Evolutionary conservation across 2,797 vertebrate genomes (phyloP), one percentile per base, ranked within the genome.

Genomic region (Intellagama lesueurii): DNA sequence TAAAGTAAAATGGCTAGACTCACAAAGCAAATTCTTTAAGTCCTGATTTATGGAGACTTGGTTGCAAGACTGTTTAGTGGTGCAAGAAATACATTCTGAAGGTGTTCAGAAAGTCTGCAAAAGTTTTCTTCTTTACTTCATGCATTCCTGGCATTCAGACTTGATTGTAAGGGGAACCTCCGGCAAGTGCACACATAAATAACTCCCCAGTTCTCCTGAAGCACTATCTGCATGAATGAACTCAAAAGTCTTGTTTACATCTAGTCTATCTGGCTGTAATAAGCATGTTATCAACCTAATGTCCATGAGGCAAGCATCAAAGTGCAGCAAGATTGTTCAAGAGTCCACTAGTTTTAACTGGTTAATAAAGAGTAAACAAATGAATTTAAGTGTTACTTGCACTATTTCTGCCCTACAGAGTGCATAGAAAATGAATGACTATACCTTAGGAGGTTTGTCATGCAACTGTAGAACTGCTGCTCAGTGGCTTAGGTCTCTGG

Each of bases 211-310:
- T 49, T 72, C n/a, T 19, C 7, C 47, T 35, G 3, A 72, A 70
- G 28, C 4, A 60, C 79, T 56, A 40, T 40, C 86, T 40, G 17
- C 64, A 30, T 69, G 12, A 83, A 83, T 44, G 68, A 83, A 83
- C 24, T 47, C 12, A 44, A 49, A 56, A 52, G 35, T n/a, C 32
- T 72, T 87, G 66, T 40, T 56, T 60, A 81, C 32, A 60, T 49
- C 49, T 44, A 81, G 52, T 60, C 32, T 49, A 87, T 84, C 40
- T 6, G 75, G 2, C 26, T 82, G 87, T 88, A 1, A 19, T 87
- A 90, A 91, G 30, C 66, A 32, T 0, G 0, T 30, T 24, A 87
- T 44, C 91, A 91, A 35, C 8, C 66, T 82, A 90, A 88, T 86
- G 81, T 49, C 4, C 49, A 64, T 90, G 4, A 84, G 11, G 72